Base-by-base conservation (phyloP, 2,797 vertebrate species). In the Glossophaga mutica region DNA sequence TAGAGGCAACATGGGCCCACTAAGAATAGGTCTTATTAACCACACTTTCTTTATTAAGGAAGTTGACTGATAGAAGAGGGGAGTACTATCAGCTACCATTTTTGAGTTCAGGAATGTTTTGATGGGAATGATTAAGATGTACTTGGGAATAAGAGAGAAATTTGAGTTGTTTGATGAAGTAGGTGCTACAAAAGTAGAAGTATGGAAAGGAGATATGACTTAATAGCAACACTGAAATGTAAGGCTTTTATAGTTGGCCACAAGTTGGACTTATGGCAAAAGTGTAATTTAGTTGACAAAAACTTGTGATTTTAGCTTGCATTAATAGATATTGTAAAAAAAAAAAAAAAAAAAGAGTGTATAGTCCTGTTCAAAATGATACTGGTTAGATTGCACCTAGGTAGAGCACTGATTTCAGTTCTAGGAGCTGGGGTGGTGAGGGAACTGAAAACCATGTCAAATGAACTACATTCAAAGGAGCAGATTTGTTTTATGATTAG, bases 31-130 rank as follows among this genome's bases (percentile, higher is more conserved):
- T 91, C 76, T 62, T 24, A 48, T 19, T 59, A 67, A 74, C 24
- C 46, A 84, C n/a, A 74, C 91, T 93, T 78, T 87, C 24, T 95
- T 89, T 87, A 59, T 88, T 94, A 67, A 73, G 39, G 39, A 73
- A 88, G 39, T 79, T 57, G 39, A 73, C 39, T 84, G 34, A 62
- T 84, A 65, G 78, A 74, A 73, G 19, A n/a, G 15, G n/a, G 39
- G 3, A 55, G 46, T 78, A 87, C 70, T 50, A 1, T 50, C 34
- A 90, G 67, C 48, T 37, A 39, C 22, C 8, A 34, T 81, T 94
- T 95, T 87, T 77, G 62, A 71, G 77, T 65, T 87, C 65, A 78
- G 65, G 39, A 57, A 65, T 92, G 59, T 89, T 86, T 92, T 85
- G 34, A 74, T 62, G n/a, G 59, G 48, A 86, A 70, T 68, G 19